Conservation (phyloP, 1,140 invertebrate species). For the Leptestheria dahalacensis region DNA sequence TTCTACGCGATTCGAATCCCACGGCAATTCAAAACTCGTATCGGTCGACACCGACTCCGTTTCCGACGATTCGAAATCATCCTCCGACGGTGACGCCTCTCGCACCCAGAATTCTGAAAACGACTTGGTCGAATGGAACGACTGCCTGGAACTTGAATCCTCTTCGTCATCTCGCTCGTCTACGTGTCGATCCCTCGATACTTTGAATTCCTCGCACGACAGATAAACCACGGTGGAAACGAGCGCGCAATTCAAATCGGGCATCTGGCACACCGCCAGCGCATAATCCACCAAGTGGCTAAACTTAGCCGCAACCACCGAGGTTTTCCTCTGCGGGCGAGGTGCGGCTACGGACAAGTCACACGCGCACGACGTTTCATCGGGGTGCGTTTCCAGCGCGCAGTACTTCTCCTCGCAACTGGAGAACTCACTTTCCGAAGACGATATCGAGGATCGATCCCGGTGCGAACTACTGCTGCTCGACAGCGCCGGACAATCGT, state of each 20-base stretch:
- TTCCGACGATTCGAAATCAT: not conserved
- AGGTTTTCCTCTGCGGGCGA: not conserved
- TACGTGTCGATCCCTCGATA: too few relatives aligned
- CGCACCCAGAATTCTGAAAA: not conserved
- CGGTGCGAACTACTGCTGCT: not conserved
- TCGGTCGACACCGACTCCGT: not conserved
- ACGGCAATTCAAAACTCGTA: not conserved
- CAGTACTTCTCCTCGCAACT: not conserved
- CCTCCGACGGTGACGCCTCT: not conserved
- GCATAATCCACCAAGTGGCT: not conserved
- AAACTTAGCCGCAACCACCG: too few relatives aligned
- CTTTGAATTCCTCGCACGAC: not conserved
- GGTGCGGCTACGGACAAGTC: not conserved
- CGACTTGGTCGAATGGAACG: not conserved
- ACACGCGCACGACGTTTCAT: not conserved
- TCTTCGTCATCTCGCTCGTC: too few relatives aligned
- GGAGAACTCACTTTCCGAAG: not conserved
- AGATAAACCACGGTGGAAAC: not conserved
- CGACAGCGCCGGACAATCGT: not conserved
- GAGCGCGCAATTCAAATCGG: not conserved
- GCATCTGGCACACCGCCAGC: not conserved
- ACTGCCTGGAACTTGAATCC: not conserved
- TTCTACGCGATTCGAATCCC: not conserved
- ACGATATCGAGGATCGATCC: too few relatives aligned
- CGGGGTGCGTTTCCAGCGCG: not conserved